Conservation (phyloP, 2,113 vertebrate species). For the Promerops cafer region DNA sequence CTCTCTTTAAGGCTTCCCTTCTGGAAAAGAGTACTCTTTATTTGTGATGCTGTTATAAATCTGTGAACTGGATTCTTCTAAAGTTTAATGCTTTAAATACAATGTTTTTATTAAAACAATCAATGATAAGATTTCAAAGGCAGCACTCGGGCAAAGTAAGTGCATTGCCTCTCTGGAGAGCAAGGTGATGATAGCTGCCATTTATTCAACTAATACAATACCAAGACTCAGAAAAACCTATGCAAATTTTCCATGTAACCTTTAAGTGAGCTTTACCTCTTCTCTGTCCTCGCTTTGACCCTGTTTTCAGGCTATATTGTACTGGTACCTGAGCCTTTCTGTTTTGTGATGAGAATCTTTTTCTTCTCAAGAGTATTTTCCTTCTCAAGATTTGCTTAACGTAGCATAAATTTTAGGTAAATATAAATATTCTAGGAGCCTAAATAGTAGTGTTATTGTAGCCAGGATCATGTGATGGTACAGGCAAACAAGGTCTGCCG, state of each 20-base stretch:
- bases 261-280: neutral
- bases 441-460: neutral
- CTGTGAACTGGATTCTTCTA: neutral
- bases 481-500: neutral
- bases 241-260: neutral
- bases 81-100: neutral
- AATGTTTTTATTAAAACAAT: neutral
- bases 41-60: neutral
- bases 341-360: neutral
- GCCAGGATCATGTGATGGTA: neutral
- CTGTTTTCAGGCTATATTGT: neutral
- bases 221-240: neutral
- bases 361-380: neutral
- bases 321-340: neutral
- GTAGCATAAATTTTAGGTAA: neutral
- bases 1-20: neutral
- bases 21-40: neutral
- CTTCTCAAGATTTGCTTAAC: neutral
- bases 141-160: neutral
- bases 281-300: neutral
- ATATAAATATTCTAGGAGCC: neutral
- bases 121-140: neutral
- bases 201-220: neutral
- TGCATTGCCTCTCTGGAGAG: neutral
- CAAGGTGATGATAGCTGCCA: neutral